These are phyloP conservation scores for Gibbula magus DNA, from an alignment of 2,888 invertebrate species.

Conservation along the genomic window DNA sequence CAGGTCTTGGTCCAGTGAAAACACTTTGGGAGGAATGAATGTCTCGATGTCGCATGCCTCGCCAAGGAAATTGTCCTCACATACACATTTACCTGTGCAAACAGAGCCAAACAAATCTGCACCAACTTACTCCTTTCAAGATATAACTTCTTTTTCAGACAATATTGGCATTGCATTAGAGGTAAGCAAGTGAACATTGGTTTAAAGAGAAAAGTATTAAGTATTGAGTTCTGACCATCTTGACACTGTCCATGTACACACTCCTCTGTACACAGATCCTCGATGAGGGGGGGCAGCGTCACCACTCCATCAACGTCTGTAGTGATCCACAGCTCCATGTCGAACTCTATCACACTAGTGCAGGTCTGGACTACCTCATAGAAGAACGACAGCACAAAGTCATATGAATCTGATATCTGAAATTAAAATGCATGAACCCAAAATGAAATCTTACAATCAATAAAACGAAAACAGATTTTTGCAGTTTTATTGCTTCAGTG, in stretches of 20 bases:
- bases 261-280: slow-evolving; percentile 49
- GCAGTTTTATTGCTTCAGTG: no score
- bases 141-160: no score
- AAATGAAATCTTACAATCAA: no score
- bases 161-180: no score
- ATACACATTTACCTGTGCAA: slow-evolving; percentile 53
- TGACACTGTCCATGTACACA: slow-evolving; percentile 56
- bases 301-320: slow-evolving; percentile 28
- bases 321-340: slow-evolving; percentile 46
- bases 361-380: slow-evolving; percentile 45
- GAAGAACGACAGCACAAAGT: slow-evolving; percentile 36
- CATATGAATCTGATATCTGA: slow-evolving; percentile 48
- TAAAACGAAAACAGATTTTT: no score
- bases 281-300: slow-evolving; percentile 36
- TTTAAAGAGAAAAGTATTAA: not conserved
- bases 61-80: slow-evolving; percentile 48
- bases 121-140: no score
- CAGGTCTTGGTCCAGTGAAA: slow-evolving; percentile 10
- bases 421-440: not conserved
- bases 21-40: slow-evolving; percentile 40
- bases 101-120: not conserved
- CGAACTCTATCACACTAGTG: slow-evolving; percentile 39
- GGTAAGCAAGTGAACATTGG: no score
- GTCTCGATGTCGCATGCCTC: slow-evolving; percentile 48
- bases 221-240: slow-evolving; percentile 40